Percentiles rank a stretch among this genome's conserved stretches.
Evolutionary conservation across 1,140 invertebrate genomes (phyloP).

Genomic region (Sarcophaga bullata): DNA sequence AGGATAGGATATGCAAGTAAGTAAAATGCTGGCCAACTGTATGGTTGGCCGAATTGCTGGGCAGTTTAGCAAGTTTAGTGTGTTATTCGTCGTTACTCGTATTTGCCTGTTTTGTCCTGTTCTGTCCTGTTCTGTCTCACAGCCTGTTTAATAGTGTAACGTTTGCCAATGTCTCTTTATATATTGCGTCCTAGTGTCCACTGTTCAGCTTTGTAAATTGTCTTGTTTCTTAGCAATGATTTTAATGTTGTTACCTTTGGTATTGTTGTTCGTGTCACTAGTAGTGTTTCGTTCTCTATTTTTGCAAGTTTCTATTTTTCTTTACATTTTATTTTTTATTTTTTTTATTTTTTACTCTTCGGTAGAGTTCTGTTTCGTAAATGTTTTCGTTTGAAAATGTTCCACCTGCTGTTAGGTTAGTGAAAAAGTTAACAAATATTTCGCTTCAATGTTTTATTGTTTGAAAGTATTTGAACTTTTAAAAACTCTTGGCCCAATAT

Average conservation of each 20-base stretch:
- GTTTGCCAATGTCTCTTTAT: not conserved
- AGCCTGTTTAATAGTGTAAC: not conserved
- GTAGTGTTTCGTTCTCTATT: not conserved
- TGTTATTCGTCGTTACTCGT: not conserved
- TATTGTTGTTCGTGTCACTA: not conserved
- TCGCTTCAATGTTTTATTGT: not conserved
- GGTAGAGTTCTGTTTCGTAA: constrained; percentile 1
- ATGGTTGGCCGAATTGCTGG: not conserved
- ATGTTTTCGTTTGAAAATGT: constrained; percentile 12
- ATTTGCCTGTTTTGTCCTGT: not conserved
- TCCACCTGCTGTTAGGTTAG: not conserved
- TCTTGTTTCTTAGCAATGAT: not conserved
- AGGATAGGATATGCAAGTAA: not conserved
- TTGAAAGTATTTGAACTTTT: too few relatives aligned
- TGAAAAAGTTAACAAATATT: too few relatives aligned
- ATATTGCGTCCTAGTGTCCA: constrained; percentile 30
- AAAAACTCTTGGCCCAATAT: too few relatives aligned
- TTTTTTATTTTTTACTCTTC: constrained; percentile 18
- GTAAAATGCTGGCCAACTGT: constrained; percentile 6
- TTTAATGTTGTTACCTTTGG: not conserved
- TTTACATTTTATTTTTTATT: not conserved
- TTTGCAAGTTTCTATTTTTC: not conserved
- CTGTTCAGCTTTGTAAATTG: not conserved
- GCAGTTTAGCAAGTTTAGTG: not conserved
- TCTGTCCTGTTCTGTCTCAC: too few relatives aligned